Evolutionary conservation across 2,888 invertebrate species (phyloP).

Genomic region (Thysanoteuthis rhombus): DNA sequence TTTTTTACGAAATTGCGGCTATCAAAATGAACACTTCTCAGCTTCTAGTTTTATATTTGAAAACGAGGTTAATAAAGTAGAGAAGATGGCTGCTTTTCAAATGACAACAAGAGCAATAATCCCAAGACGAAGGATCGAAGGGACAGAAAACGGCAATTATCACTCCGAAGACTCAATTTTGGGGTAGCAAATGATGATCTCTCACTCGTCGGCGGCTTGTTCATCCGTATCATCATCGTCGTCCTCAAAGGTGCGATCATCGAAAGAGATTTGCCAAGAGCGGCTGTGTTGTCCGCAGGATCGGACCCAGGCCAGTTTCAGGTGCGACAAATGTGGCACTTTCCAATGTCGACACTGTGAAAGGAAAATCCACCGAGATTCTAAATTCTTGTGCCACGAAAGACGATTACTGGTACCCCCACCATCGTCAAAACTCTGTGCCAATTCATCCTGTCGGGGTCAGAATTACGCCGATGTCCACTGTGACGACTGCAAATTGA

Average conservation of each 20-base stretch:
- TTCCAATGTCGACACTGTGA: constrained; percentile 66
- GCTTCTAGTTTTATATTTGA: background rate
- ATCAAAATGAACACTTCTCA: too few relatives aligned
- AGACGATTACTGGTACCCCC: constrained; percentile 53
- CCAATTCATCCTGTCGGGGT: constrained; percentile 54
- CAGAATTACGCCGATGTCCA: constrained; percentile 65
- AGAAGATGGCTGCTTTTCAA: background rate
- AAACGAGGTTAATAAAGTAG: background rate
- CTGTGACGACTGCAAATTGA: constrained; percentile 62
- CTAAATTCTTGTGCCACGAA: constrained; percentile 60
- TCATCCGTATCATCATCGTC: background rate
- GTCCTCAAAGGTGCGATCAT: constrained; percentile 48
- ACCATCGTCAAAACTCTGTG: constrained; percentile 59
- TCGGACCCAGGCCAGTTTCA: constrained; percentile 56
- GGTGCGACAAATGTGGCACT: constrained; percentile 65
- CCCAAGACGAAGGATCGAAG: background rate
- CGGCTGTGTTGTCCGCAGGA: constrained; percentile 60
- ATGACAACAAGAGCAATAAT: background rate
- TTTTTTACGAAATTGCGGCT: background rate
- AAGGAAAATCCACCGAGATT: constrained; percentile 57
- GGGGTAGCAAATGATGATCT: constrained; percentile 26
- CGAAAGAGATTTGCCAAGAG: constrained; percentile 59
- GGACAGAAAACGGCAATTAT: background rate
- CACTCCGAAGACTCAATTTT: background rate
- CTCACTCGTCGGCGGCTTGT: background rate